Evolutionary conservation across 2,797 vertebrate genomes (phyloP), one percentile per base, ranked within the genome.

Genomic region (Epinephelus awoara): DNA sequence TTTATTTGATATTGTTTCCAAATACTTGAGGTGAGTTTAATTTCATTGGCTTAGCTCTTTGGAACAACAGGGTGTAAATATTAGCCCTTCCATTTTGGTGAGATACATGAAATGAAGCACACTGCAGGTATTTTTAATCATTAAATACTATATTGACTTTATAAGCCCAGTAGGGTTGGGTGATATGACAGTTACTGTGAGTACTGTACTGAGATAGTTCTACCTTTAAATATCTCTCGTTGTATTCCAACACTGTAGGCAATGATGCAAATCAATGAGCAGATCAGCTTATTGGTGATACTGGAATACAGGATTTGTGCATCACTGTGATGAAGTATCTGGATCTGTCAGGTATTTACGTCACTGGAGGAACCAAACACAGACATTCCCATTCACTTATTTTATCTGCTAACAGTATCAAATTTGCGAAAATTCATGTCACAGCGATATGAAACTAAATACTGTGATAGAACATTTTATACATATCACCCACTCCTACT

Each of bases 1-100:
- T 89, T 89, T 64, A 57, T 86, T 83, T 77, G 2, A 67, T 59
- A 83, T 84, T 19, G 49, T 75, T 47, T 85, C 23, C 27, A 68
- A 72, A 65, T 81, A 63, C 58, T 70, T 85, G 74, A 87, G 75
- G 51, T 85, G 82, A 83, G 68, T 88, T 88, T 87, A 51, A 64
- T 79, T 88, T 85, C 0, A 18, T 57, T 49, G 68, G 18, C 58
- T 72, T 54, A 25, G 68, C 56, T 72, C 57, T 56, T 73, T 69
- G 68, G 62, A 74, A 51, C 49, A 54, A 2, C 34, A n/a, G 10
- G 61, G 61, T 85, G 76, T 75, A 55, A 83, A 82, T 69, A 59
- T 18, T 18, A 25, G 38, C 79, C 76, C 61, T 71, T 63, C 55
- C 40, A 59, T 70, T 70, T 77, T 72, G 66, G 70, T 55, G 62